A percentile compares a stretch with the other conserved stretches of the same genome.
Conservation (phyloP, 2,888 invertebrate species). For the Lasioglossum calceatum region DNA sequence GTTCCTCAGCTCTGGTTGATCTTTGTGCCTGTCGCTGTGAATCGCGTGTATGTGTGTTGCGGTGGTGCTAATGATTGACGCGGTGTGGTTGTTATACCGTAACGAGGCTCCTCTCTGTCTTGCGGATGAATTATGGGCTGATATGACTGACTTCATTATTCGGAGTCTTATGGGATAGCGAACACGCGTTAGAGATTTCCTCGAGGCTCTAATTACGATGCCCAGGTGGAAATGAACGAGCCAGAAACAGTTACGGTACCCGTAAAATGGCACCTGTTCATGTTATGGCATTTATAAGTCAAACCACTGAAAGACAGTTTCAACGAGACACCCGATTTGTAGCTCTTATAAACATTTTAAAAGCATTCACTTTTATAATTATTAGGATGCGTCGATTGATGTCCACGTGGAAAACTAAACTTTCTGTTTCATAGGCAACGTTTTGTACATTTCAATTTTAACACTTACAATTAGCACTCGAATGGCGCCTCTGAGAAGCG, state of each 20-base stretch:
- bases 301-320: background rate
- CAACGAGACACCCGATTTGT: background rate
- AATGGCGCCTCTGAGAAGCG: no score
- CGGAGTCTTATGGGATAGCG: background rate
- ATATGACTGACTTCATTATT: constrained; percentile 6
- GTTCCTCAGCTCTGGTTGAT: constrained; percentile 15
- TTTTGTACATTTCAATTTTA: no score
- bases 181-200: background rate
- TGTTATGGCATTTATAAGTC: background rate
- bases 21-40: background rate
- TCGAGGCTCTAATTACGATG: background rate
- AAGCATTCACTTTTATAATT: background rate
- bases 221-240: background rate
- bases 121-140: background rate
- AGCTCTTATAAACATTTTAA: background rate
- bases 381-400: no score
- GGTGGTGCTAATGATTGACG: constrained; percentile 14
- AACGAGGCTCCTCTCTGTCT: constrained; percentile 2
- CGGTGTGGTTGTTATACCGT: background rate
- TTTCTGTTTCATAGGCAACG: no score
- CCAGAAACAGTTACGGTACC: background rate
- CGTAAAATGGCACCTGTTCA: background rate
- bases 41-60: background rate
- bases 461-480: no score
- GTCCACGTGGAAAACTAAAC: no score